Evolutionary conservation across 2,888 invertebrate species (phyloP), one percentile per base, ranked within the genome.

Genomic region (Ischnura elegans): DNA sequence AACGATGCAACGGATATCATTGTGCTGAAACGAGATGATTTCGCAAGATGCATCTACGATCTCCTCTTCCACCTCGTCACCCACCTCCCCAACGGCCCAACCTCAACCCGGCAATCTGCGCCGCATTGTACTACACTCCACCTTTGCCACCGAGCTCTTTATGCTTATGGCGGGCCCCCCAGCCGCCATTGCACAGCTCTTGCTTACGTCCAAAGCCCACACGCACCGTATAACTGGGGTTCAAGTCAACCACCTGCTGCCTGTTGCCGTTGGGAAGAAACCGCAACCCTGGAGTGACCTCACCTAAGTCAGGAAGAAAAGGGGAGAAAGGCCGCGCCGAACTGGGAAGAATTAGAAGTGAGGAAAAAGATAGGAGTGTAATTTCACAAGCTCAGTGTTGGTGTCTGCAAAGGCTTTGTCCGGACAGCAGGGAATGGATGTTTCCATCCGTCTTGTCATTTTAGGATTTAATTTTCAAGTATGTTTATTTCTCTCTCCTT

Each of bases 131-230:
- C 76, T 76, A 76, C 86, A 86, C 45, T 86, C 87, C 46, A 61
- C 87, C 87, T 87, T 87, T 87, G 87, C 87, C 87, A 87, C 51
- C 87, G 36, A 87, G 87, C 29, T 42, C 87, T 87, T 51, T 45
- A 90, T 90, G 61, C 90, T 61, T 61, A 90, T 90, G 66, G n/a
- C n/a, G n/a, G n/a, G 43, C 61, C 90, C 47, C 87, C 55, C 55
- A n/a, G 21, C 61, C 61, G 76, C 61, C n/a, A 61, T 76, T 76
- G 29, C 21, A 25, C 76, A 5, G 4, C 29, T 36, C 36, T 13
- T 10, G 36, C 76, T 36, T 29, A 76, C 76, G 36, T 36, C 76
- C 76, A 36, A 76, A 76, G 76, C 76, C 76, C 76, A 76, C 76
- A 36, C 76, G 25, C 76, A 76, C 90, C 43, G 45, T 61, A 87